Evolutionary conservation across 2,888 invertebrate species (phyloP), one percentile per base, ranked within the genome.

Genomic region (Schrankia costaestrigalis): DNA sequence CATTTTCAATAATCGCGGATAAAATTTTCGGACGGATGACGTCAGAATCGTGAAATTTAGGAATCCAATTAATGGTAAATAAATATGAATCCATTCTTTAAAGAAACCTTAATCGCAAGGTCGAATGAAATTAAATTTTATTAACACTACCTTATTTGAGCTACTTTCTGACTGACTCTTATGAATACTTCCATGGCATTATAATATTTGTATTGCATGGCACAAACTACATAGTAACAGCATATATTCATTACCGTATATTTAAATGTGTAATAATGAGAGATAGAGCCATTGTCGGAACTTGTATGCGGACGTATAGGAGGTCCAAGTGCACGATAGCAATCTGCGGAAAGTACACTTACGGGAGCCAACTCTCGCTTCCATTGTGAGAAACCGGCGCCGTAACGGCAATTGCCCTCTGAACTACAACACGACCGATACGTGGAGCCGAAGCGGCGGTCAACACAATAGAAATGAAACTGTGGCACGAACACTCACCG

Each of bases 291-390:
- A n/a, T n/a, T n/a, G n/a, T 68, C 71, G 75, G 76, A 78, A 81
- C 72, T 73, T 47, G 51, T 52, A 52, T 62, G 56, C 44, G 43
- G 53, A 58, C 54, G 59, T 60, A 64, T 57, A 59, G 60, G 67
- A 58, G 66, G 68, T 69, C 71, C 63, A 63, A 66, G 63, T 60
- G 55, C 28, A 23, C 55, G 81, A 82, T 83, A 77, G 58, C 49
- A 39, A 82, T 83, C 80, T 67, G 52, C 76, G 80, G 80, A 79
- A 80, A 73, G 62, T 59, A 39, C 62, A 46, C 60, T 56, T 40
- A 56, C 67, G 63, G 68, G 64, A 71, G 69, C 56, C 57, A 56
- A 77, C 81, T 85, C 79, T 84, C 83, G 75, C 75, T 74, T 67
- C 76, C 56, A 83, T 84, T 84, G 83, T 86, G 65, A 63, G 59